phyloP scores from a whole-genome alignment of 1,140 invertebrate genomes.

The Drusus annulatus region DNA sequence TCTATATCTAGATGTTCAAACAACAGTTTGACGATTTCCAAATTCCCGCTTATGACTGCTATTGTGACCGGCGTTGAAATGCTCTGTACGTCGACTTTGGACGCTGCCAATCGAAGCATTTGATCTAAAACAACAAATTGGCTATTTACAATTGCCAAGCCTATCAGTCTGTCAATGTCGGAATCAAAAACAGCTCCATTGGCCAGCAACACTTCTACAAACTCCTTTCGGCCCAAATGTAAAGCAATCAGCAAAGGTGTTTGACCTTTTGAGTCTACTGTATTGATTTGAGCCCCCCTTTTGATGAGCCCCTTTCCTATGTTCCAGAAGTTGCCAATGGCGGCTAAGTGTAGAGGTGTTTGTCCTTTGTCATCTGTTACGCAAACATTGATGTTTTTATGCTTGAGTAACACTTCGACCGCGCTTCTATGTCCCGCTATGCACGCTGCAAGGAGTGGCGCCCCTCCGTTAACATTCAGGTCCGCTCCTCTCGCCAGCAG shows the following conservation, averaged over 20 bases:
- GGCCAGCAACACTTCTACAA: background rate
- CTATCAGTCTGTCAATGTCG: background rate
- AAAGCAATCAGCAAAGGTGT: background rate
- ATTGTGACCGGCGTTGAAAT: background rate
- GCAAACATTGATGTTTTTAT: background rate
- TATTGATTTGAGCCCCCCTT: background rate
- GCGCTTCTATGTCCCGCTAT: background rate
- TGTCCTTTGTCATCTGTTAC: background rate
- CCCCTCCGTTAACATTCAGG: background rate
- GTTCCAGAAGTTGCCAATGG: background rate
- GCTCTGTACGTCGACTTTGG: background rate
- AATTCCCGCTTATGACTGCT: background rate
- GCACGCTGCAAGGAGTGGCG: background rate
- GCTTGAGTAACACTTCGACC: background rate
- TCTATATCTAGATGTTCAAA: background rate
- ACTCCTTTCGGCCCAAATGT: background rate
- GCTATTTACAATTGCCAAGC: background rate
- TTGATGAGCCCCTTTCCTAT: background rate
- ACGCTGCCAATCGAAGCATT: background rate
- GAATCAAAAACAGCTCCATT: background rate
- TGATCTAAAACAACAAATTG: background rate
- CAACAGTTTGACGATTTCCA: background rate
- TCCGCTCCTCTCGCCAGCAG: constrained; percentile 1
- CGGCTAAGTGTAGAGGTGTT: background rate
- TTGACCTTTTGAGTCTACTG: background rate